phyloP scores from a whole-genome alignment of 2,113 vertebrate species.

The Smithornis capensis region DNA sequence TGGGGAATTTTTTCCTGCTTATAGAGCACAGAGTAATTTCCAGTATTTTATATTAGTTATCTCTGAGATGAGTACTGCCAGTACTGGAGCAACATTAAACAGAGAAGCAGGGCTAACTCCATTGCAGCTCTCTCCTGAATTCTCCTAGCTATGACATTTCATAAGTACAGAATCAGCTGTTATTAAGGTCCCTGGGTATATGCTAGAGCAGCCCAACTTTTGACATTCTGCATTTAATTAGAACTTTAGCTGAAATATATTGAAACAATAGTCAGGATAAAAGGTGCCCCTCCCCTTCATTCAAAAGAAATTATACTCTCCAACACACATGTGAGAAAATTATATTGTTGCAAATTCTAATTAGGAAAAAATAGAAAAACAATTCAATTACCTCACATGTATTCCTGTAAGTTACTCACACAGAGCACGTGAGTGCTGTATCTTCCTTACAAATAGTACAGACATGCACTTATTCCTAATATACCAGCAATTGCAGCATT shows the following conservation, averaged over 20 bases:
- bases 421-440: background rate
- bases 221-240: slow-evolving; percentile 19
- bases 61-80: background rate
- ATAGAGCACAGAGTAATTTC: background rate
- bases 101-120: background rate
- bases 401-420: background rate
- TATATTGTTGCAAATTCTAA: slow-evolving; percentile 17
- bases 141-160: slow-evolving; percentile 18
- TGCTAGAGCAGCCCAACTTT: background rate
- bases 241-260: slow-evolving; percentile 13
- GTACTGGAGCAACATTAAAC: background rate
- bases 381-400: background rate
- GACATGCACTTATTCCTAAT: background rate
- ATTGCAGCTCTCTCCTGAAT: background rate
- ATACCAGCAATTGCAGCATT: background rate
- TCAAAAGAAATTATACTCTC: slow-evolving; percentile 15
- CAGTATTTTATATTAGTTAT: slow-evolving; percentile 14
- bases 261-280: slow-evolving; percentile 3
- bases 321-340: background rate
- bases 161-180: background rate
- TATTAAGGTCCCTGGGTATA: background rate
- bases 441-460: background rate
- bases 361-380: background rate
- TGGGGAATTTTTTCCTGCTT: slow-evolving; percentile 30
- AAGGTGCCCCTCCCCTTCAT: background rate